Conservation (phyloP, 2,888 invertebrate species). For the Hemithea aestivaria region DNA sequence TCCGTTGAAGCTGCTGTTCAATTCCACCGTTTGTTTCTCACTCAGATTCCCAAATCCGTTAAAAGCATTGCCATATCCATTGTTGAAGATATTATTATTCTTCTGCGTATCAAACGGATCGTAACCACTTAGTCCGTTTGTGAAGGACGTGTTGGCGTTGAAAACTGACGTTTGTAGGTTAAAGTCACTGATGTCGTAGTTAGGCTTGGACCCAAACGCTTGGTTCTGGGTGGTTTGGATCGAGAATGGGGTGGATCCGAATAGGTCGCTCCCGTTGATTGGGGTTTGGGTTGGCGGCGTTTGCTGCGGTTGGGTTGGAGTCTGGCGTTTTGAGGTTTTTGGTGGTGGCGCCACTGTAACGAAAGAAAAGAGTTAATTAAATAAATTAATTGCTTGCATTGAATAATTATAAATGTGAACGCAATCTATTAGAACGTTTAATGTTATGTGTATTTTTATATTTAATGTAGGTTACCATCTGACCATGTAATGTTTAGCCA, state of each 20-base stretch:
- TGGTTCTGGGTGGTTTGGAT: constrained; percentile 28
- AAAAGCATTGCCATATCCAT: constrained; percentile 59
- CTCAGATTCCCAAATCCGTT: constrained; percentile 71
- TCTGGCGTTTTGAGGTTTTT: constrained; percentile 82
- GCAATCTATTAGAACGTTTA: no score
- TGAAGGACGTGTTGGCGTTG: constrained; percentile 57
- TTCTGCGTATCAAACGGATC: constrained; percentile 94
- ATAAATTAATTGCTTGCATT: no score
- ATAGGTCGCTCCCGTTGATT: constrained; percentile 83
- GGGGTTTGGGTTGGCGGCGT: constrained; percentile 13
- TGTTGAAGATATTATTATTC: constrained; percentile 62
- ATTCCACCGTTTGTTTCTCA: constrained; percentile 66
- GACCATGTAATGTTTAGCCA: no score
- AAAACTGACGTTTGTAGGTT: constrained; percentile 70
- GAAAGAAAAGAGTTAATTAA: constrained; percentile 8
- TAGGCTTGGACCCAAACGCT: constrained; percentile 53
- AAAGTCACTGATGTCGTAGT: constrained; percentile 71
- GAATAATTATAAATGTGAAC: no score
- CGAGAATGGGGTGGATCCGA: constrained; percentile 88
- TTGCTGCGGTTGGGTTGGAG: constrained; percentile 19
- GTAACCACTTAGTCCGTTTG: constrained; percentile 69
- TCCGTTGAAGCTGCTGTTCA: constrained; percentile 84
- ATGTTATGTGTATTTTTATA: no score
- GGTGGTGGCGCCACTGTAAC: constrained; percentile 93
- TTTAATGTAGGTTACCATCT: no score